Conservation (phyloP, 2,113 vertebrate species). For the Panurus biarmicus region DNA sequence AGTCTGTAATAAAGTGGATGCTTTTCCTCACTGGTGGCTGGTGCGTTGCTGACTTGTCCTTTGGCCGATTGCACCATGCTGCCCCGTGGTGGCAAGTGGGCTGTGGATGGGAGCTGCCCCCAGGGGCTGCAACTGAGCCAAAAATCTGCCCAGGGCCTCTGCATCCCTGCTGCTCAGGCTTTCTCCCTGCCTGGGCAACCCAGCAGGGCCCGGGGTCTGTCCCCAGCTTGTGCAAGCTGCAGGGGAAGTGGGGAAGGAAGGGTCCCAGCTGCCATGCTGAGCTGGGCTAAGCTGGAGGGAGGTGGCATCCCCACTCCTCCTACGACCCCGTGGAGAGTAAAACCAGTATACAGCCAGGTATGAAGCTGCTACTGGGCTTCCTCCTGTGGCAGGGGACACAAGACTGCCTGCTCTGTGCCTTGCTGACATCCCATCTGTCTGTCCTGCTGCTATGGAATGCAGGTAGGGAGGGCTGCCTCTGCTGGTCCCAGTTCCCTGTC, state of each 20-base stretch:
- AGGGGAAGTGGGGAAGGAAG: fast-evolving
- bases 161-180: neutral
- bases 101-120: neutral
- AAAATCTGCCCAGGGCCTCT: neutral
- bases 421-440: neutral
- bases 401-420: neutral
- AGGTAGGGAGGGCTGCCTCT: neutral
- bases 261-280: fast-evolving
- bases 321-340: neutral
- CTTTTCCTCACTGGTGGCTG: constrained; percentile 23
- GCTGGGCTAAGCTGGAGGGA: neutral
- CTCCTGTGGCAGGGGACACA: neutral
- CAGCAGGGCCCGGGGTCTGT: fast-evolving
- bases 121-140: fast-evolving
- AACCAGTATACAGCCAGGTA: neutral
- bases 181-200: neutral
- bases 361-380: neutral
- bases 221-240: neutral
- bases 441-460: neutral
- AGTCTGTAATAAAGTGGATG: constrained; percentile 67
- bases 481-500: neutral
- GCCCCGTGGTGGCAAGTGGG: fast-evolving
- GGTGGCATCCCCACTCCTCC: neutral
- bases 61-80: fast-evolving
- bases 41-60: neutral